Percentiles rank a stretch among this genome's conserved stretches.
phyloP scores from a whole-genome alignment of 2,888 invertebrate genomes.

The Phortica magna region DNA sequence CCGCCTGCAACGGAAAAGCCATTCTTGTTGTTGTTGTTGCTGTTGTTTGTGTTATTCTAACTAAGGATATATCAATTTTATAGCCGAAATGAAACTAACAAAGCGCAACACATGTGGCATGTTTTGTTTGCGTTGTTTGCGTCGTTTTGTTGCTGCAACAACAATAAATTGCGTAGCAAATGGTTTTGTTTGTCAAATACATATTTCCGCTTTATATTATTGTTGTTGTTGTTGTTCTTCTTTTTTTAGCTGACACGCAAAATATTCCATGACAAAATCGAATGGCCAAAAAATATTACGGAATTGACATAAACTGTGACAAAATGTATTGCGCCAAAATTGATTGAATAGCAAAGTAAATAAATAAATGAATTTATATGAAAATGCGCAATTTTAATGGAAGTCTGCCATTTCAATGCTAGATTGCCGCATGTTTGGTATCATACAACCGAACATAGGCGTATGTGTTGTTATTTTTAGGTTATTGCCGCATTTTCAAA shows the following conservation, averaged over 20 bases:
- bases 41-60: constrained; percentile 27
- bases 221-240: constrained; percentile 21
- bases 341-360: too few species aligned
- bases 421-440: too few species aligned
- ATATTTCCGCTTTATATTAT: constrained; percentile 39
- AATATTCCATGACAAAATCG: neutral
- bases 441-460: too few species aligned
- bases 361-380: too few species aligned
- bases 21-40: constrained; percentile 25
- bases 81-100: constrained; percentile 50
- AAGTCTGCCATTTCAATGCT: too few species aligned
- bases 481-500: too few species aligned
- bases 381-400: too few species aligned
- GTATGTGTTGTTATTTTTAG: too few species aligned
- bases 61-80: constrained; percentile 70
- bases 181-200: constrained; percentile 37
- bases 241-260: constrained; percentile 34
- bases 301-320: neutral
- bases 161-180: constrained; percentile 32
- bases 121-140: constrained; percentile 2
- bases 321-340: neutral
- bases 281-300: too few species aligned
- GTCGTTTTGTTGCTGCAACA: constrained; percentile 4
- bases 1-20: constrained; percentile 5
- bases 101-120: constrained; percentile 56